These are phyloP conservation scores for Zaprionus inermis DNA, from an alignment of 1,140 invertebrate species.

Conservation along the genomic window DNA sequence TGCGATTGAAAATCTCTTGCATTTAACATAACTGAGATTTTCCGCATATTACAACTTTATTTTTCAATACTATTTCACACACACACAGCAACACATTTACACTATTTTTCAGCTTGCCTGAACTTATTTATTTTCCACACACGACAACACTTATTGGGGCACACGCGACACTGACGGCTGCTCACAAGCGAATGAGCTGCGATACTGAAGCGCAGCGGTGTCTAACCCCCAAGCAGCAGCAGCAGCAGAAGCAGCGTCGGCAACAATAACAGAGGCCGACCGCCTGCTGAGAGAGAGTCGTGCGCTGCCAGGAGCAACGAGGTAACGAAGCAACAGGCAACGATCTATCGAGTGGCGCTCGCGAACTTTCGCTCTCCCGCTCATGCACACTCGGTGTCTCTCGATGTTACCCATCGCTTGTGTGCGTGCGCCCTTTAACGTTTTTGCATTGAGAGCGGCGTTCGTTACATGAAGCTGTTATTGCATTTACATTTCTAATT, in stretches of 20 bases:
- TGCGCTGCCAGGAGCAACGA: slow-evolving; percentile 12
- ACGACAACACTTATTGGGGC: slow-evolving; percentile 50
- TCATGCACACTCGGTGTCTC: slow-evolving; percentile 8
- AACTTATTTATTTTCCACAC: slow-evolving; percentile 42
- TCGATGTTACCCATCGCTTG: not conserved
- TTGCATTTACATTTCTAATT: slow-evolving; percentile 15
- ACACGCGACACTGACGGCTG: slow-evolving; percentile 81
- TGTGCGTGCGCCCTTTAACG: slow-evolving; percentile 2
- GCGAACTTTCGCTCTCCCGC: slow-evolving; percentile 16
- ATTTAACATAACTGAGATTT: slow-evolving; percentile 43
- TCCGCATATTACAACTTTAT: slow-evolving; percentile 43
- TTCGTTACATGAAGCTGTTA: slow-evolving; percentile 1
- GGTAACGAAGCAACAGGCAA: slow-evolving; percentile 14
- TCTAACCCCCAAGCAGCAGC: slow-evolving; percentile 36
- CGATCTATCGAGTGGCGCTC: slow-evolving; percentile 2
- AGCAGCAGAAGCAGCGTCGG: not conserved
- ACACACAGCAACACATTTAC: slow-evolving; percentile 21
- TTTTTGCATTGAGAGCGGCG: not conserved
- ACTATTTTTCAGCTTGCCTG: slow-evolving; percentile 49
- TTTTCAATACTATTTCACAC: slow-evolving; percentile 4
- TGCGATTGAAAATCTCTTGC: slow-evolving; percentile 28
- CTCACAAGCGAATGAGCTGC: slow-evolving; percentile 75
- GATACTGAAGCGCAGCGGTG: slow-evolving; percentile 24
- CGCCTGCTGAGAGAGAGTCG: not conserved
- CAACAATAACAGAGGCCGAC: not conserved